A percentile compares a stretch with the other conserved stretches of the same genome.
These are phyloP conservation scores for Habropoda laboriosa DNA, from an alignment of 1,140 invertebrate genomes.

Conservation along the genomic window DNA sequence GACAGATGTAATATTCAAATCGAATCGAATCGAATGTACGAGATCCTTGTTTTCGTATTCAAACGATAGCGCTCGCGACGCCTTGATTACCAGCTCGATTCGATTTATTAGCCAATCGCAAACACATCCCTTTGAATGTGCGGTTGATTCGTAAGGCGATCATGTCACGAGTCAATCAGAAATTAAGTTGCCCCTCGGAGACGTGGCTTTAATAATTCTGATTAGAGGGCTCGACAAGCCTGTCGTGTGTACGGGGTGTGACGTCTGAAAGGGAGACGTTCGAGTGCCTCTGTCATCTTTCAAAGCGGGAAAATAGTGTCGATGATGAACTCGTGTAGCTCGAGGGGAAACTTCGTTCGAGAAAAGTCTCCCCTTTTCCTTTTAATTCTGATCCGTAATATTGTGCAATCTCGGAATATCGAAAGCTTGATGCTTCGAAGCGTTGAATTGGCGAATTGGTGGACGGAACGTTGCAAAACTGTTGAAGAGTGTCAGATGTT, in stretches of 20 bases:
- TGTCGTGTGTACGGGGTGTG: neutral
- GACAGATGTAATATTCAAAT: neutral
- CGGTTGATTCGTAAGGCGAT: constrained; percentile 14
- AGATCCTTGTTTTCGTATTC: neutral
- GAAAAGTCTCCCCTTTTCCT: neutral
- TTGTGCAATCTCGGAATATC: too few relatives aligned
- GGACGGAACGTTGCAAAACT: too few relatives aligned
- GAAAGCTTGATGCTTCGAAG: too few relatives aligned
- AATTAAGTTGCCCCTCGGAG: neutral
- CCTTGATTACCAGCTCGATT: neutral
- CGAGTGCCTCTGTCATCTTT: neutral
- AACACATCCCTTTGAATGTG: constrained; percentile 21
- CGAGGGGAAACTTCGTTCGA: neutral
- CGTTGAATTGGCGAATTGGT: too few relatives aligned
- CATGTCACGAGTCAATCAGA: constrained; percentile 25
- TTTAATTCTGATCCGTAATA: too few relatives aligned
- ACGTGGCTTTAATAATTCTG: constrained; percentile 51
- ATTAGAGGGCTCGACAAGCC: constrained; percentile 27
- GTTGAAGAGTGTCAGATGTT: neutral
- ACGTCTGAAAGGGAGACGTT: neutral
- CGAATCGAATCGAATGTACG: neutral
- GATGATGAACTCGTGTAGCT: neutral
- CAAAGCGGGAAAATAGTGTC: neutral
- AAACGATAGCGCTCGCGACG: neutral
- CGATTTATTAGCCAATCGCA: constrained; percentile 2